A percentile compares a stretch with the other conserved stretches of the same genome.
phyloP scores from a whole-genome alignment of 2,797 vertebrate genomes.

The Betta splendens region DNA sequence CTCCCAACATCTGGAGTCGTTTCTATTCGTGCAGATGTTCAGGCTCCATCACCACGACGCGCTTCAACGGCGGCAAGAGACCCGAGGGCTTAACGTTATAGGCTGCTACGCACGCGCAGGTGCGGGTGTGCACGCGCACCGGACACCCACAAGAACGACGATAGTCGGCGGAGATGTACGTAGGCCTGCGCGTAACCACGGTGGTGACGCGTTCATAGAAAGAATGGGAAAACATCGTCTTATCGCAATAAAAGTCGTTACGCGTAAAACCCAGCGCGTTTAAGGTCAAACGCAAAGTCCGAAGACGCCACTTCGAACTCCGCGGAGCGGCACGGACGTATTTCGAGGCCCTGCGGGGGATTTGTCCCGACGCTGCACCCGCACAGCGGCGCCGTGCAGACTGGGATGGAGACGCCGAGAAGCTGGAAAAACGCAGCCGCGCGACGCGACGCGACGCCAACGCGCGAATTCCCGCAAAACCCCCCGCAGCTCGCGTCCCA shows the following conservation, averaged over 20 bases:
- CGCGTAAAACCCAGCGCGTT: not conserved
- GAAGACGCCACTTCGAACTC: conserved; percentile 18
- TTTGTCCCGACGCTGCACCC: conserved; percentile 50
- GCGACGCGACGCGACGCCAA: too few species aligned
- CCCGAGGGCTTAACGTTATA: conserved; percentile 22
- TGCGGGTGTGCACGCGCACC: conserved; percentile 39
- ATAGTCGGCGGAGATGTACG: conserved; percentile 33
- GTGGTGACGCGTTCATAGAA: not conserved
- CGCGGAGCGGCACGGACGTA: not conserved
- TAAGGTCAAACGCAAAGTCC: not conserved
- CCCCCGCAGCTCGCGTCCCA: not conserved
- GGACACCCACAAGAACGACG: conserved; percentile 63
- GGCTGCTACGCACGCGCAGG: conserved; percentile 26
- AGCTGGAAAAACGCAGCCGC: conserved; percentile 10
- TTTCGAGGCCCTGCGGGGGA: conserved; percentile 35
- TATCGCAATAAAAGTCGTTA: not conserved
- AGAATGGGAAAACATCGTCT: not conserved
- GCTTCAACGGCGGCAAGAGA: not conserved
- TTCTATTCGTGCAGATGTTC: too few species aligned
- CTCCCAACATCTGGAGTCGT: too few species aligned
- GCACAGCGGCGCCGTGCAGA: conserved; percentile 55
- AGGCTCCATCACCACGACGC: not conserved
- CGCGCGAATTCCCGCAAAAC: not conserved
- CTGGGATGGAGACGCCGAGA: conserved; percentile 40
- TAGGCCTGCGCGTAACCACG: conserved; percentile 43